Conservation (phyloP, 2,888 invertebrate species). For the Saturnia pavonia region DNA sequence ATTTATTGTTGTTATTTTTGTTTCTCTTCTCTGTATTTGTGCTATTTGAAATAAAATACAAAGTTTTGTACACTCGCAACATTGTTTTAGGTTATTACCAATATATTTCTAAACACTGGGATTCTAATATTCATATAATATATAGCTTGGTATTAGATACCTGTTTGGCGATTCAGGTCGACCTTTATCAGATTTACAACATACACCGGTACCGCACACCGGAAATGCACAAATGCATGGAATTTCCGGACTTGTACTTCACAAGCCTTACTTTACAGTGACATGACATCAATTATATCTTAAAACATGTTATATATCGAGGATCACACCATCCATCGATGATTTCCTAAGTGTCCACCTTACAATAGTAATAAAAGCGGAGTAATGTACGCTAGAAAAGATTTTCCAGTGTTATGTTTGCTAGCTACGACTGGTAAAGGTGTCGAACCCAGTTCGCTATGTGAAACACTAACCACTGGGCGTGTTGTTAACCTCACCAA, state of each 20-base stretch:
- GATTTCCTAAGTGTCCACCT: background rate
- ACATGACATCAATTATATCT: background rate
- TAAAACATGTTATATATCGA: background rate
- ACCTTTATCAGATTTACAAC: constrained; percentile 5
- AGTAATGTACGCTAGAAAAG: background rate
- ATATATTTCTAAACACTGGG: too few species aligned
- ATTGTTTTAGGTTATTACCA: too few species aligned
- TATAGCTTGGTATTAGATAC: background rate
- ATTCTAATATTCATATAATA: background rate
- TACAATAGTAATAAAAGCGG: background rate
- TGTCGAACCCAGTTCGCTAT: background rate
- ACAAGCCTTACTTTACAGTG: background rate
- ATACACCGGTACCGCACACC: background rate
- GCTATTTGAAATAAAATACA: too few species aligned
- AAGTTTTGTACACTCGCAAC: too few species aligned
- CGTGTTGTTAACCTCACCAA: too few species aligned
- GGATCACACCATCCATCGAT: background rate
- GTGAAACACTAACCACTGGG: too few species aligned
- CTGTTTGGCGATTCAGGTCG: background rate
- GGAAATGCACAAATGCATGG: constrained; percentile 12
- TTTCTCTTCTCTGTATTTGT: too few species aligned
- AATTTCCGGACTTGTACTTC: background rate
- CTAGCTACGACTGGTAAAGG: background rate
- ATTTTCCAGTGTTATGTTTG: background rate
- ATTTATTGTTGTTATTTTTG: too few species aligned